A percentile compares a stretch with the other conserved stretches of the same genome.
Evolutionary conservation across 2,888 invertebrate species (phyloP).

Genomic region (Amaurobius ferox): DNA sequence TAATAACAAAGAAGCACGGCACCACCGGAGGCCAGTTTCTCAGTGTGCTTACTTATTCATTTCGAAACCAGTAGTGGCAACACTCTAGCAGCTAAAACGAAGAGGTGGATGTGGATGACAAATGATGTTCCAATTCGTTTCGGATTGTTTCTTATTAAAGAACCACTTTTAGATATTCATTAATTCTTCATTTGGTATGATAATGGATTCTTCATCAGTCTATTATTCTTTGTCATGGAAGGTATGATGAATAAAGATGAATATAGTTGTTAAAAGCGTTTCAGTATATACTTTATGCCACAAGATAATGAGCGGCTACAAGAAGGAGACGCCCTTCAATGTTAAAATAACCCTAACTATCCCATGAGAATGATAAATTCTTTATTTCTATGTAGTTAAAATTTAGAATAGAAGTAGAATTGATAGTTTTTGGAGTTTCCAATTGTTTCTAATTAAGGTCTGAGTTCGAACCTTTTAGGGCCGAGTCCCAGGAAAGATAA

Average conservation of each 20-base stretch:
- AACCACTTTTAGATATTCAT: neutral
- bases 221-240: neutral
- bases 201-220: constrained; percentile 11
- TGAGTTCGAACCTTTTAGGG: too few relatives aligned
- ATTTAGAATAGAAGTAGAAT: too few relatives aligned
- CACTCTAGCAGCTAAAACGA: neutral
- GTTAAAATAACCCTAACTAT: too few relatives aligned
- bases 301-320: neutral
- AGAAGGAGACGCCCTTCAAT: too few relatives aligned
- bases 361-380: too few relatives aligned
- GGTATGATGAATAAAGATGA: neutral
- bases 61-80: neutral
- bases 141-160: constrained; percentile 2
- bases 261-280: neutral
- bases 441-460: too few relatives aligned
- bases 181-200: neutral
- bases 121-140: constrained; percentile 7
- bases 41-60: constrained; percentile 1
- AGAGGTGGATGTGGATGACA: neutral
- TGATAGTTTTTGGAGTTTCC: too few relatives aligned
- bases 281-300: neutral
- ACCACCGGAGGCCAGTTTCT: neutral
- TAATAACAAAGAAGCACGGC: neutral
- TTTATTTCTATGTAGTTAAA: too few relatives aligned
- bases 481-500: too few relatives aligned